phyloP scores from a whole-genome alignment of 2,113 vertebrate species.

The Sprattus sprattus region DNA sequence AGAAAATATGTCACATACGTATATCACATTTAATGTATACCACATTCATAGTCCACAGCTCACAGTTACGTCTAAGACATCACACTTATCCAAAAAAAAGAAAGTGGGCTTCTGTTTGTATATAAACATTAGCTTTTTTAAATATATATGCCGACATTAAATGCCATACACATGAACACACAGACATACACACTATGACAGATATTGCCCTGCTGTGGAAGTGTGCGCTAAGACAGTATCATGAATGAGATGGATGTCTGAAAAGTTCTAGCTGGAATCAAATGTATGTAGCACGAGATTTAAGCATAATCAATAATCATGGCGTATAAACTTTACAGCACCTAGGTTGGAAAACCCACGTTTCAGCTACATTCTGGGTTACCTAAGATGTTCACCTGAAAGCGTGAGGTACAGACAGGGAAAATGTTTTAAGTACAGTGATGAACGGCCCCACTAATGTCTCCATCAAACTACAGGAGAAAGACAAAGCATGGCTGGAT shows the following conservation, averaged over 20 bases:
- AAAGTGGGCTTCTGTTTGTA: neutral
- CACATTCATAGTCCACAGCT: conserved; percentile 6
- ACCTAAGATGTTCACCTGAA: neutral
- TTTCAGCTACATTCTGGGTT: neutral
- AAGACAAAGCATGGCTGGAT: neutral
- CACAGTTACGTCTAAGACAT: neutral
- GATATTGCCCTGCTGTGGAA: neutral
- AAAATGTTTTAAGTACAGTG: neutral
- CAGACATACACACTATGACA: conserved; percentile 39
- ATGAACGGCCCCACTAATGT: neutral
- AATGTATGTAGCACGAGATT: neutral
- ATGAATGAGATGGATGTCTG: neutral
- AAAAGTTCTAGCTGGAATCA: neutral
- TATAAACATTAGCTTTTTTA: neutral
- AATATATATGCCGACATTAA: conserved; percentile 28
- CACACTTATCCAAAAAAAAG: neutral
- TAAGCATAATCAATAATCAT: neutral
- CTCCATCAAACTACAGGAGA: neutral
- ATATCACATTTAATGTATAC: conserved; percentile 21
- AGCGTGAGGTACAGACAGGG: neutral
- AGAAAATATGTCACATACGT: neutral
- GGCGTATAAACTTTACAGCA: neutral
- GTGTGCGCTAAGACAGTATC: neutral
- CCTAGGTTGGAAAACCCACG: neutral
- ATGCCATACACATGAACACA: conserved; percentile 45